Evolutionary conservation across 2,113 vertebrate genomes (phyloP), one percentile per base, ranked within the genome.

Genomic region (Odocoileus hemionus): DNA sequence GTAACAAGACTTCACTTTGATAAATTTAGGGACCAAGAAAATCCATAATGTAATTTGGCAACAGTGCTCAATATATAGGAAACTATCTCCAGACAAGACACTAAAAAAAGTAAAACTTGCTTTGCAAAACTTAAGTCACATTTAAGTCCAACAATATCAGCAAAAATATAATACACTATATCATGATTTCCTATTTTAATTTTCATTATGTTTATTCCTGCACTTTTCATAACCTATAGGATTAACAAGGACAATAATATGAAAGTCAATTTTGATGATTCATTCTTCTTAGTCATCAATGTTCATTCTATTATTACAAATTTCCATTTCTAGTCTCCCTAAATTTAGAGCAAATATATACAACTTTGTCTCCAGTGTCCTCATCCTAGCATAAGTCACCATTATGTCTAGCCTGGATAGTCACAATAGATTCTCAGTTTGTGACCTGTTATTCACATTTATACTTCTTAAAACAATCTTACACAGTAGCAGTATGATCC

Each of bases 1-100:
- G 2, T 85, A 98, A 91, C 17, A 92, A 97, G 78, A 94, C 64
- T 97, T 96, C 47, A 90, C 91, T 95, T 82, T 95, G 79, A 83
- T 97, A 70, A 98, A 98, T 97, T 95, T 97, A 97, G 90, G 8
- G 54, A 45, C 33, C 26, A 90, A 67, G 61, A 90, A 92, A 95
- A 90, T 80, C 70, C 39, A 83, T 74, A 89, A 96, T 94, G 67
- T 54, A 97, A 92, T 90, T 89, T 45, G 89, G 57, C 70, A 83
- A n/a, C n/a, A 60, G 55, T 90, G 43, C 2, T 97, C 79, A 94
- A 95, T 78, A 83, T 79, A 82, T 21, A 86, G 50, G 23, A 95
- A 91, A 86, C 1, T 43, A 70, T 86, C 96, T 96, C 17, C 64
- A 84, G 94, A 78, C 4, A 78, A 94, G 50, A 92, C 36, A 90